Percentiles rank a stretch among this genome's conserved stretches.
These are phyloP conservation scores for Pempheris klunzingeri DNA, from an alignment of 2,797 vertebrate species.

Conservation along the genomic window DNA sequence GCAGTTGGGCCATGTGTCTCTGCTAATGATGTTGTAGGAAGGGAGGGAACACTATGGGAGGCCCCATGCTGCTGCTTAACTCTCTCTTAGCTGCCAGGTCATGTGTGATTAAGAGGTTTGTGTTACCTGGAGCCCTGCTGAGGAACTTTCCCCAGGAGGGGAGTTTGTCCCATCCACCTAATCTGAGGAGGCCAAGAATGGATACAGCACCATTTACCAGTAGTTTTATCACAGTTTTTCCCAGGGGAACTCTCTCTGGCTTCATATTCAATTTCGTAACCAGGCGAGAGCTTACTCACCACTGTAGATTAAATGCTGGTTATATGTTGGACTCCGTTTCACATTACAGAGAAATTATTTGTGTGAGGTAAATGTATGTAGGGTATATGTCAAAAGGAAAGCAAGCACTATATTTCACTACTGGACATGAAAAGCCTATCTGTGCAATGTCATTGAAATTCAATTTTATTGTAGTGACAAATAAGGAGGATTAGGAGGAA, in stretches of 20 bases:
- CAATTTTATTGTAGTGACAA: not conserved
- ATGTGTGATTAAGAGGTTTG: slow-evolving; percentile 91
- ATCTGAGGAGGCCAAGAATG: slow-evolving; percentile 75
- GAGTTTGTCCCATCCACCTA: slow-evolving; percentile 78
- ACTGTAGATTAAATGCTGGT: slow-evolving; percentile 53
- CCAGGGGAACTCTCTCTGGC: slow-evolving; percentile 60
- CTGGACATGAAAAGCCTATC: not conserved
- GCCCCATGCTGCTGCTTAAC: slow-evolving; percentile 85
- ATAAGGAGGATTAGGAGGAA: not conserved
- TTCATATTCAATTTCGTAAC: slow-evolving; percentile 76
- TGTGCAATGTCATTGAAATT: not conserved
- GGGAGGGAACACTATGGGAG: slow-evolving; percentile 74
- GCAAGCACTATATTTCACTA: not conserved
- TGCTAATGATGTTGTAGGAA: slow-evolving; percentile 79
- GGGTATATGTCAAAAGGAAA: slow-evolving; percentile 5
- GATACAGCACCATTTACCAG: slow-evolving; percentile 71
- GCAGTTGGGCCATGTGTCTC: slow-evolving; percentile 75
- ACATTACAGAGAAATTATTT: slow-evolving; percentile 30
- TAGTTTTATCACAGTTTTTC: slow-evolving; percentile 74
- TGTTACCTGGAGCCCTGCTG: slow-evolving; percentile 89
- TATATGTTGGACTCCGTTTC: slow-evolving; percentile 38
- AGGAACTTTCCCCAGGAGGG: slow-evolving; percentile 77
- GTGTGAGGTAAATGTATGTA: slow-evolving; percentile 16
- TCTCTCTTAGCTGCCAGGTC: slow-evolving; percentile 85
- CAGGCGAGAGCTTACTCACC: slow-evolving; percentile 51